Conservation (phyloP, 2,888 invertebrate species). For the Hermaeophaga mercurialis region DNA sequence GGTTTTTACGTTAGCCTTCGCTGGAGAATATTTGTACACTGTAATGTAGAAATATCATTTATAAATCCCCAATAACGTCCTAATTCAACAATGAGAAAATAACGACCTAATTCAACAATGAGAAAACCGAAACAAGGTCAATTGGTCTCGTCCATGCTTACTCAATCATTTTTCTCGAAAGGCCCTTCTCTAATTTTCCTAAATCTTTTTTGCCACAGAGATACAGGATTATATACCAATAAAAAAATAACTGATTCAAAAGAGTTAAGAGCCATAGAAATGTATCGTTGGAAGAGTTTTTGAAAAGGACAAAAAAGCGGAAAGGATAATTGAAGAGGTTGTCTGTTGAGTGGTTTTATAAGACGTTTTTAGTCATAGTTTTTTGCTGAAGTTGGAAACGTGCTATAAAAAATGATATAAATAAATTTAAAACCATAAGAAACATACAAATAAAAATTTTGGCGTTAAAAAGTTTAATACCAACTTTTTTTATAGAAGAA, state of each 20-base stretch:
- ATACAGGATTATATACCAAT: conserved; percentile 24
- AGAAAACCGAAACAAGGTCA: conserved; percentile 12
- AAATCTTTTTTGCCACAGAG: conserved; percentile 14
- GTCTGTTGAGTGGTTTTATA: background rate
- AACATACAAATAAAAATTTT: no score
- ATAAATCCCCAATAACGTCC: no score
- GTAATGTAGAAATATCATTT: no score
- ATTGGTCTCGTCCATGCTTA: conserved; percentile 15
- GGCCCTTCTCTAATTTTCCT: conserved; percentile 9
- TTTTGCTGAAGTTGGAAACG: background rate
- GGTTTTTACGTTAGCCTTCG: no score
- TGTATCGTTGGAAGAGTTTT: conserved; percentile 18
- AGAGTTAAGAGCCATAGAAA: conserved; percentile 28
- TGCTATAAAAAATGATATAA: no score
- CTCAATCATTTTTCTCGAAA: conserved; percentile 18
- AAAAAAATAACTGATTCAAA: conserved; percentile 28
- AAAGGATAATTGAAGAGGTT: conserved; percentile 18
- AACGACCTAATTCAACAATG: no score
- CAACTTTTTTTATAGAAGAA: no score
- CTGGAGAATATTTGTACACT: no score
- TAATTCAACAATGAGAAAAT: no score
- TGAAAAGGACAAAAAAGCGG: conserved; percentile 12
- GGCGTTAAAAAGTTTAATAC: no score
- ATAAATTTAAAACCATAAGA: no score
- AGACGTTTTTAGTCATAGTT: background rate